Evolutionary conservation across 1,140 invertebrate species (phyloP).

Genomic region (Dendrolimus punctatus): DNA sequence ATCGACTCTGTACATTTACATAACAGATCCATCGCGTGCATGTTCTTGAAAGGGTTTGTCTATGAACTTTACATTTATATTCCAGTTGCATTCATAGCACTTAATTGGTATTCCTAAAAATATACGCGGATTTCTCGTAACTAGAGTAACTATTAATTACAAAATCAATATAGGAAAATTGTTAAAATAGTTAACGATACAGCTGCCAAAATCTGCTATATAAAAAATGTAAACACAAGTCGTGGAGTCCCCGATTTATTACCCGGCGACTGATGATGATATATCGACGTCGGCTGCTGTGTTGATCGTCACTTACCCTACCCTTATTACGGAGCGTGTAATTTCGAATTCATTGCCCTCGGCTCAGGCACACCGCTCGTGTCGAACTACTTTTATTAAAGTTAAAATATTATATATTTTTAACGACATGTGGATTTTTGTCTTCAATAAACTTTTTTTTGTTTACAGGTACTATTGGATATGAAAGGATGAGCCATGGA

Average conservation of each 20-base stretch:
- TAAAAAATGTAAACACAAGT: constrained; percentile 38
- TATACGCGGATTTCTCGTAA: too few species aligned
- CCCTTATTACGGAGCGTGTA: constrained; percentile 58
- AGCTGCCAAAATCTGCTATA: constrained; percentile 11
- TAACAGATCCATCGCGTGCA: background rate
- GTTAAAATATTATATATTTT: constrained; percentile 24
- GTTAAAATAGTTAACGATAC: constrained; percentile 1
- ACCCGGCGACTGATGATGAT: constrained; percentile 64
- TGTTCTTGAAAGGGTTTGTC: too few species aligned
- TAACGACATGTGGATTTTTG: background rate
- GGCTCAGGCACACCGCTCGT: constrained; percentile 20
- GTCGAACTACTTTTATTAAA: constrained; percentile 39
- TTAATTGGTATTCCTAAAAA: too few species aligned
- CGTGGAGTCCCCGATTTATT: constrained; percentile 53
- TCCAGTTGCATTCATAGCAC: too few species aligned
- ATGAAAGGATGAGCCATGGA: constrained; percentile 68
- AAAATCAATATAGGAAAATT: background rate
- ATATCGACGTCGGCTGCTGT: constrained; percentile 63
- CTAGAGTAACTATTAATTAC: too few species aligned
- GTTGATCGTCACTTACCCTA: constrained; percentile 66
- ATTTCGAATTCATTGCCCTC: constrained; percentile 65
- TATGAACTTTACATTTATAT: too few species aligned
- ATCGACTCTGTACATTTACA: background rate
- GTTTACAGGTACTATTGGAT: constrained; percentile 47
- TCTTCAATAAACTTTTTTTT: constrained; percentile 14